Conservation (phyloP, 2,113 vertebrate species). For the Strix aluco region DNA sequence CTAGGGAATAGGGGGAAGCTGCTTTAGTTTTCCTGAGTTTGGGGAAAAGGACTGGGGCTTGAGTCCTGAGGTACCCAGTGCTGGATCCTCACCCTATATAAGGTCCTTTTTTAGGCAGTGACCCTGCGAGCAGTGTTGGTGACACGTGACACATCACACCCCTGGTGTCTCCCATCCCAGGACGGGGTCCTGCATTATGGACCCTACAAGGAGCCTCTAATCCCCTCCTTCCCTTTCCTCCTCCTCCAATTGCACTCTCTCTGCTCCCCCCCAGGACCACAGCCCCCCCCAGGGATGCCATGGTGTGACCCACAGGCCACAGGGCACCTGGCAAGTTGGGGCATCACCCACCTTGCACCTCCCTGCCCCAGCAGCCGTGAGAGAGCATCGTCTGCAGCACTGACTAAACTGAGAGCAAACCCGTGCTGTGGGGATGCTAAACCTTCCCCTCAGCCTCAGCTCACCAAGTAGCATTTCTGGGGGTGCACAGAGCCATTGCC, state of each 20-base stretch:
- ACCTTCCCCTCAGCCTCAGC: background rate
- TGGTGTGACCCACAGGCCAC: background rate
- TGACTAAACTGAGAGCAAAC: background rate
- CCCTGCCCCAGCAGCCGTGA: accelerated
- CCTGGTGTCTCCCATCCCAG: background rate
- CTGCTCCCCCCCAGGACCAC: background rate
- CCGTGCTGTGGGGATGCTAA: accelerated
- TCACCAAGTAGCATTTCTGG: background rate
- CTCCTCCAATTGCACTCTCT: background rate
- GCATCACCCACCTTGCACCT: background rate
- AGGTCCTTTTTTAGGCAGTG: background rate
- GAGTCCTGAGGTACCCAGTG: background rate
- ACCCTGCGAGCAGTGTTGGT: no score
- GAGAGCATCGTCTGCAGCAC: accelerated
- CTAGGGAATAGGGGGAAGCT: background rate
- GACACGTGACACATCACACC: accelerated
- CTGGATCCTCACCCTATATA: background rate
- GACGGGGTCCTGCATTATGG: accelerated
- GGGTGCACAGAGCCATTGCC: background rate
- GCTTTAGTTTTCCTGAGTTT: background rate
- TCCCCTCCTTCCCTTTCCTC: background rate
- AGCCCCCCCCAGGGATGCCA: background rate
- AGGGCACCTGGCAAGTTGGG: background rate
- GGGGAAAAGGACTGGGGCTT: background rate
- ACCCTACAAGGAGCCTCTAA: background rate